These are phyloP conservation scores for Cebidichthys violaceus DNA, from an alignment of 2,113 vertebrate species.

Conservation along the genomic window DNA sequence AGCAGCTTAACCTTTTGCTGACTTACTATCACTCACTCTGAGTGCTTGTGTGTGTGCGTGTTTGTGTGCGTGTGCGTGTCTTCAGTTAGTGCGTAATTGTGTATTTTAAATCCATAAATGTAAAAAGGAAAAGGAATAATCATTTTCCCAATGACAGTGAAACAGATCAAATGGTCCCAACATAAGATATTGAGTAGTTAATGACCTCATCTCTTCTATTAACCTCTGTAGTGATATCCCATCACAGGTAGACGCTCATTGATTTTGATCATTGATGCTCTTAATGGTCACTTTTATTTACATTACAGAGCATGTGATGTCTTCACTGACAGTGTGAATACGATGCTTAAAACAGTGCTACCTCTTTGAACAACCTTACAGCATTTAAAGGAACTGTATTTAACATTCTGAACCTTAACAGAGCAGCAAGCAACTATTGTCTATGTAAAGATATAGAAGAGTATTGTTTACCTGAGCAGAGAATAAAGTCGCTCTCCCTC, in stretches of 20 bases:
- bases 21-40: constrained; percentile 10
- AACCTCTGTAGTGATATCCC: neutral
- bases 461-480: no score
- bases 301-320: neutral
- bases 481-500: no score
- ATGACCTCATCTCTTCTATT: neutral
- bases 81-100: neutral
- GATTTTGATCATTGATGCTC: neutral
- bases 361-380: neutral
- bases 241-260: neutral
- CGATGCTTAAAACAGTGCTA: neutral
- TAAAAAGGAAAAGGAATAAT: neutral
- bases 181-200: neutral
- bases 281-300: neutral
- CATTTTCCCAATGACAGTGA: neutral
- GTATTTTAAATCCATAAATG: neutral
- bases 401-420: neutral
- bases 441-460: no score
- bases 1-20: constrained; percentile 30
- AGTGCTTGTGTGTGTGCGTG: neutral
- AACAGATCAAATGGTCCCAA: neutral
- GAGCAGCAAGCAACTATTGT: no score
- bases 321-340: neutral
- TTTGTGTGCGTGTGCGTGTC: neutral
- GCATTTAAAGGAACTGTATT: neutral